Base-by-base conservation (phyloP, 2,797 vertebrate genomes). In the Propithecus perrieri region DNA sequence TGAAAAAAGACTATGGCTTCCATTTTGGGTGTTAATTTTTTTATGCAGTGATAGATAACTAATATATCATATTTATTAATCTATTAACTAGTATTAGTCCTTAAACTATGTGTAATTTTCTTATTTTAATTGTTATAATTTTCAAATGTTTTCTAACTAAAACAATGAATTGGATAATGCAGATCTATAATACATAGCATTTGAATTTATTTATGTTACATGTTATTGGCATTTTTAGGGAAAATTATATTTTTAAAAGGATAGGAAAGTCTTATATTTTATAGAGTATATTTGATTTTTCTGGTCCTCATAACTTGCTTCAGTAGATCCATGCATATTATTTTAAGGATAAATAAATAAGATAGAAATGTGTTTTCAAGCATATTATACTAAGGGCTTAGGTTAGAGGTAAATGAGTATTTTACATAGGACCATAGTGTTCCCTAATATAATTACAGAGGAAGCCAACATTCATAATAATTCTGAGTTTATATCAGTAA, bases 91-190 rank as follows among this genome's bases (percentile, higher is more conserved):
- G 33, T 74, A 69, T 35, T 87, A 57, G 43, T 85, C 38, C 69
- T 80, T 85, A 35, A 95, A 28, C 20, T 35, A 67, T 33, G 22
- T 75, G 35, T 85, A 38, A 80, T 43, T 67, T 88, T 15, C 38
- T 85, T 50, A 80, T 85, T 93, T 95, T 89, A 85, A 88, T n/a
- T 20, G 22, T 33, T 78, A n/a, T 57, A 50, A 59, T 83, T 89
- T 96, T 78, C 17, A 89, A 95, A 90, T 90, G 7, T 8, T 91
- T 43, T 86, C 35, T 87, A 76, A 41, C 26, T 67, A 46, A 84
- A 72, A 53, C 0, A 67, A n/a, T 86, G 30, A 95, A 43, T 71
- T 87, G 28, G 35, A 33, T 43, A 48, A 85, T 74, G 10, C 18
- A 69, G 30, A 61, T 84, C 48, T 33, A 24, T 57, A 26, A 57